Percentiles rank a stretch among this genome's conserved stretches.
Conservation (phyloP, 1,140 invertebrate genomes). For the Ridgeia piscesae region DNA sequence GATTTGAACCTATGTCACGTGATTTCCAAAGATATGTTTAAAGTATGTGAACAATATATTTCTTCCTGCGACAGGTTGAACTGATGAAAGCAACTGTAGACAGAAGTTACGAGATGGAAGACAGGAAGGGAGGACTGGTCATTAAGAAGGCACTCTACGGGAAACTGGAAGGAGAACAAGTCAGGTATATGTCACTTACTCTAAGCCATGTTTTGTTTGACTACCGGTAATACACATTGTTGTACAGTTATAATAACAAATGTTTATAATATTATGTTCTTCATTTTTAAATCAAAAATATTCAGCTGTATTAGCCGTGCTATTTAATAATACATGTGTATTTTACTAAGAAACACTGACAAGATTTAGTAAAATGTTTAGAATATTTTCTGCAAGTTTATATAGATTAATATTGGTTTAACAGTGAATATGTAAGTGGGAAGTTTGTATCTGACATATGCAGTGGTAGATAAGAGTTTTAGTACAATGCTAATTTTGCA, state of each 20-base stretch:
- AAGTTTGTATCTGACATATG: background rate
- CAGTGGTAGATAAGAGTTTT: background rate
- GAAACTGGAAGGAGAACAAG: constrained; percentile 41
- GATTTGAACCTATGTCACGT: too few relatives aligned
- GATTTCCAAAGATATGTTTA: too few relatives aligned
- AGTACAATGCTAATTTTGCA: background rate
- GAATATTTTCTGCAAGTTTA: background rate
- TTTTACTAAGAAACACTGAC: background rate
- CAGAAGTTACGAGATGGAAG: constrained; percentile 62
- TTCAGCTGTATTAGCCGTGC: background rate
- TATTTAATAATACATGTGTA: background rate
- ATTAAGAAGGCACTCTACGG: constrained; percentile 81
- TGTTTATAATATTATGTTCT: too few relatives aligned
- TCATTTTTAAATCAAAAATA: too few relatives aligned
- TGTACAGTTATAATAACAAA: too few relatives aligned
- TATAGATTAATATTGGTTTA: background rate
- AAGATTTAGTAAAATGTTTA: background rate
- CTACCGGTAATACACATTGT: too few relatives aligned
- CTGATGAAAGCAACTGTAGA: constrained; percentile 74
- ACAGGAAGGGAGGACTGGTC: constrained; percentile 75
- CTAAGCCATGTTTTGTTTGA: too few relatives aligned
- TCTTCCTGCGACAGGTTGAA: constrained; percentile 62
- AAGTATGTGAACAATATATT: too few relatives aligned
- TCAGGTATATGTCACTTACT: background rate
- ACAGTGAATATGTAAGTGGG: background rate